Evolutionary conservation across 2,888 invertebrate species (phyloP), one percentile per base, ranked within the genome.

Genomic region (Drosophila robusta): DNA sequence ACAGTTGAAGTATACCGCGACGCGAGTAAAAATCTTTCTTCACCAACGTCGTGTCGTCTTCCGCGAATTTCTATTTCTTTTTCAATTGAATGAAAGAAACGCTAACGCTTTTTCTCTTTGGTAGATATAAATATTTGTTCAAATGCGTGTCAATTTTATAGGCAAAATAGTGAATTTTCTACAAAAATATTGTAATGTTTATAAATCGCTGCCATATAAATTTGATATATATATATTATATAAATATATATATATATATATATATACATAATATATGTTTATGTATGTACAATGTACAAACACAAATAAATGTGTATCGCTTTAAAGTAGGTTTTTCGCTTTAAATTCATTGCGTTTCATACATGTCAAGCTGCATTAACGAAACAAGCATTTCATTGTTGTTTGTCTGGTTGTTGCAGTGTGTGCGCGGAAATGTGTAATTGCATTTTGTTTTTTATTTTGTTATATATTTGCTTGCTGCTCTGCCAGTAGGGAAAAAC

Each of bases 1-100:
- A 84, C 84, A 84, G 84, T 84, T 84, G 83, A 82, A 84, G 89
- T 90, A 88, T 78, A 85, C 85, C 90, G 90, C 90, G 90, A 85
- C 90, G 90, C 89, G 88, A 89, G 81, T 86, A 89, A 88, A 87
- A 80, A 84, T 81, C 85, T 84, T 88, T 87, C 77, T 88, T 83
- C 79, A 73, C 65, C 80, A 80, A 82, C 80, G 75, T 78, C 80
- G 80, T 74, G 80, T 66, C 63, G 80, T 80, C 63, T 84, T 84
- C 81, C 81, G 85, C 87, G 79, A 82, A 75, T 61, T 77, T 75
- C 57, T 68, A 84, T 84, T 87, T 80, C 73, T 78, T 69, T 76
- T 76, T 62, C 56, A 65, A 76, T 64, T 68, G 60, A 68, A 75
- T 64, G 60, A 73, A 76, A 75, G 56, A 72, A 77, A 69, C 57